phyloP scores from a whole-genome alignment of 2,888 invertebrate species.

The Rotaria sp. region DNA sequence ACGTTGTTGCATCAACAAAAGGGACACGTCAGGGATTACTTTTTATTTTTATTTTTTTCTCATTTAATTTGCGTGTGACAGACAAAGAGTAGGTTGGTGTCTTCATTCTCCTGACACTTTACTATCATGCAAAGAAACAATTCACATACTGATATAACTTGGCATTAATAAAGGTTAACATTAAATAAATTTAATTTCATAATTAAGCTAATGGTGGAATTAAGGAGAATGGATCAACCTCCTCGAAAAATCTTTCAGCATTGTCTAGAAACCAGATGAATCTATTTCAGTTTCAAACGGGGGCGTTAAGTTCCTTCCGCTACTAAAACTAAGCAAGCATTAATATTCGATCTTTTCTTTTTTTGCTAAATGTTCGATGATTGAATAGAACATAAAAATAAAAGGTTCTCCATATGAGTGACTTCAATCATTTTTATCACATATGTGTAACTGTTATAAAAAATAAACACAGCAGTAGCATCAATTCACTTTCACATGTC shows the following conservation, averaged over 20 bases:
- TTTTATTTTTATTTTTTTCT: not conserved
- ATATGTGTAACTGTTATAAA: constrained; percentile 5
- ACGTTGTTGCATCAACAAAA: not conserved
- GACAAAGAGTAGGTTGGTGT: not conserved
- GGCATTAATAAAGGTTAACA: not conserved
- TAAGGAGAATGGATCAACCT: too few species aligned
- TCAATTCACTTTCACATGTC: constrained; percentile 14
- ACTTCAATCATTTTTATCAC: constrained; percentile 10
- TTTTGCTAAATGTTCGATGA: not conserved
- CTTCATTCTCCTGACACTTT: not conserved
- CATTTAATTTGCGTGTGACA: not conserved
- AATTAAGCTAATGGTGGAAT: not conserved
- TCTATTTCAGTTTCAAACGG: too few species aligned
- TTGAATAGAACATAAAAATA: not conserved
- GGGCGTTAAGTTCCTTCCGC: too few species aligned
- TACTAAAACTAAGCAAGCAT: too few species aligned
- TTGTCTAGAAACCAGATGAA: too few species aligned
- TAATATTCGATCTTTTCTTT: not conserved
- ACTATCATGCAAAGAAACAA: constrained; percentile 9
- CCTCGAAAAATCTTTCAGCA: too few species aligned
- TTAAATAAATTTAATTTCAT: not conserved
- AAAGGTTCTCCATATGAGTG: not conserved
- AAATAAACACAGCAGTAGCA: not conserved
- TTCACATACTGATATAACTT: not conserved
- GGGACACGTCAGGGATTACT: not conserved